Evolutionary conservation across 2,797 vertebrate genomes (phyloP).

Genomic region (Gambusia yucatana): DNA sequence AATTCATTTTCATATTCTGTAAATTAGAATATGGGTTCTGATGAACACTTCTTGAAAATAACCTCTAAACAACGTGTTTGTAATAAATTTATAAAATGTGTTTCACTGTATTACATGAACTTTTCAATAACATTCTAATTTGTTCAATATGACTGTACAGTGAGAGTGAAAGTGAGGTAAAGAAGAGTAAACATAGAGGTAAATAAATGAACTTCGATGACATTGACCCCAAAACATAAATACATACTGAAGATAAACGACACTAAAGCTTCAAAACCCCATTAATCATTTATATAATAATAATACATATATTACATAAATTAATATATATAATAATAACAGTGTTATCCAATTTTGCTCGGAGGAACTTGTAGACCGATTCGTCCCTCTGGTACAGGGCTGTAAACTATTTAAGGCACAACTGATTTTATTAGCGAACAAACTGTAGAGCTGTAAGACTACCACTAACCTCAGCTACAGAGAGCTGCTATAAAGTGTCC

Average conservation of each 20-base stretch:
- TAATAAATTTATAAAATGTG: not conserved
- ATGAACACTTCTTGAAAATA: too few species aligned
- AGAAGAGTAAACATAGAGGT: not conserved
- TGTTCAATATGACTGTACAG: not conserved
- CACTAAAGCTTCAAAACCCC: not conserved
- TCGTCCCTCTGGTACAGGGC: not conserved
- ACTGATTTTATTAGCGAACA: constrained; percentile 19
- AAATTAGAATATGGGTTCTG: too few species aligned
- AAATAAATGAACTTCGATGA: not conserved
- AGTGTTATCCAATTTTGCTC: not conserved
- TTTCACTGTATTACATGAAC: not conserved
- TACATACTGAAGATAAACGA: not conserved
- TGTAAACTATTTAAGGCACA: not conserved
- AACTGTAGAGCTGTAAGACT: constrained; percentile 35
- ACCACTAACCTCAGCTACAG: constrained; percentile 32
- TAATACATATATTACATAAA: not conserved
- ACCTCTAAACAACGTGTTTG: not conserved
- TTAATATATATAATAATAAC: not conserved
- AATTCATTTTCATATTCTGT: too few species aligned
- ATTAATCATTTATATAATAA: not conserved
- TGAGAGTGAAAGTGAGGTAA: not conserved
- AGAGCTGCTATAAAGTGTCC: constrained; percentile 5
- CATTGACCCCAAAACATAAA: not conserved
- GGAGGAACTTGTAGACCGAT: not conserved
- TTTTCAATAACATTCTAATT: not conserved